phyloP scores from a whole-genome alignment of 2,888 invertebrate species.

The Mylabris sibirica region DNA sequence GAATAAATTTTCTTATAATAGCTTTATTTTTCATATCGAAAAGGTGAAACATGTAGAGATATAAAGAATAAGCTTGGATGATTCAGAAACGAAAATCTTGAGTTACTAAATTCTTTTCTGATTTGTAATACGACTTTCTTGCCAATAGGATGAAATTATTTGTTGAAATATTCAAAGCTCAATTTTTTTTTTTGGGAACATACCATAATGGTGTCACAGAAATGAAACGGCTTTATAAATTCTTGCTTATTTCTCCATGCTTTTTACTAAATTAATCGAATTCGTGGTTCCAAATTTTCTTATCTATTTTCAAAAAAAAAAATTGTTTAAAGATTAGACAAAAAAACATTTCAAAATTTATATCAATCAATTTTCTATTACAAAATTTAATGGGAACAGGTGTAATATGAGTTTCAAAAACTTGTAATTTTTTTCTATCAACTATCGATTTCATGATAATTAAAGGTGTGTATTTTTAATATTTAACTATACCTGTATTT shows the following conservation, averaged over 20 bases:
- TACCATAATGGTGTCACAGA: background rate
- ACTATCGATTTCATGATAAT: background rate
- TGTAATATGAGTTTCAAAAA: no score
- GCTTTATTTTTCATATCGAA: background rate
- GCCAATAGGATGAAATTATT: slow-evolving; percentile 9
- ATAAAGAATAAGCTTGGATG: background rate
- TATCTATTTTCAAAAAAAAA: no score
- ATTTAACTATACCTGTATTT: background rate
- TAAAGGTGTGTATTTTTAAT: background rate
- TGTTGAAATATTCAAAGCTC: background rate
- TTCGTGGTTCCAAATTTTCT: no score
- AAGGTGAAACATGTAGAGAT: no score
- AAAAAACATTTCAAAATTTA: no score
- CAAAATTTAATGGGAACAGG: no score
- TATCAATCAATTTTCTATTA: no score
- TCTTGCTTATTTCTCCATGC: background rate
- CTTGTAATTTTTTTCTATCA: background rate
- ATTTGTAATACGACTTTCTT: background rate
- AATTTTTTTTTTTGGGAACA: background rate
- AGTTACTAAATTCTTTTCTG: background rate
- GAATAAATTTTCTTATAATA: no score
- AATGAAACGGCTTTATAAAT: background rate
- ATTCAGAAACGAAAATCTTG: background rate
- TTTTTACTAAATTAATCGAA: no score
- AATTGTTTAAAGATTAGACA: no score